phyloP scores from a whole-genome alignment of 2,113 vertebrate species.

The Nyctibius bracteatus region DNA sequence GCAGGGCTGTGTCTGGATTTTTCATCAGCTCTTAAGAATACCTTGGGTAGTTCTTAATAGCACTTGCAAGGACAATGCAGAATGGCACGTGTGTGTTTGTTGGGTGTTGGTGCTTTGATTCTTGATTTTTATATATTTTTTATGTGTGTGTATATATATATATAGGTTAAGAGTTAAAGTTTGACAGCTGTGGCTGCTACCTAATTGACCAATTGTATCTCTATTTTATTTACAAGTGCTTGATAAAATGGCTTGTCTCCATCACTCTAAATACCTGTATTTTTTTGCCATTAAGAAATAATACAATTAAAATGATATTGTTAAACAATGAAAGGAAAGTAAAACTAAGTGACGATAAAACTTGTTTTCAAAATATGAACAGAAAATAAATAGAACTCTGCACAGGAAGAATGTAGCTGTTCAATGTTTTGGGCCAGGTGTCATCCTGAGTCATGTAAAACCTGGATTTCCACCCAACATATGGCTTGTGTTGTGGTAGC shows the following conservation, averaged over 20 bases:
- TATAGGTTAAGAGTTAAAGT: neutral
- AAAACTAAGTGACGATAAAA: neutral
- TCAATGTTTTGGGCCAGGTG: neutral
- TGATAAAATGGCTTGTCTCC: neutral
- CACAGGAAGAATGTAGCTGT: neutral
- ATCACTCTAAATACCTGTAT: neutral
- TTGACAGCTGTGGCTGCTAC: slow-evolving; percentile 4
- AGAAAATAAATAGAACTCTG: neutral
- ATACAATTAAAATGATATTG: neutral
- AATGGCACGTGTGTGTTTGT: neutral
- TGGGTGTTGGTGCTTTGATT: slow-evolving; percentile 22
- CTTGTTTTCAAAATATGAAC: neutral
- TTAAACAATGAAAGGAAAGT: neutral
- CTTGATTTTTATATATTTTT: neutral
- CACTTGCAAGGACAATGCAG: slow-evolving; percentile 14
- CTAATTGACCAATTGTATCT: slow-evolving; percentile 6
- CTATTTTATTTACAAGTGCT: neutral
- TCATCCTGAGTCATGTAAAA: neutral
- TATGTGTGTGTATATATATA: neutral
- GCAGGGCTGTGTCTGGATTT: slow-evolving; percentile 43
- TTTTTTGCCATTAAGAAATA: neutral
- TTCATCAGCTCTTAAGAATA: slow-evolving; percentile 44
- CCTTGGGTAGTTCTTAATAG: neutral
- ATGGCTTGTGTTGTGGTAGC: neutral
- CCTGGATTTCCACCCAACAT: neutral